Evolutionary conservation across 2,888 invertebrate genomes (phyloP), one percentile per base, ranked within the genome.

Genomic region (Entomobrya proxima): DNA sequence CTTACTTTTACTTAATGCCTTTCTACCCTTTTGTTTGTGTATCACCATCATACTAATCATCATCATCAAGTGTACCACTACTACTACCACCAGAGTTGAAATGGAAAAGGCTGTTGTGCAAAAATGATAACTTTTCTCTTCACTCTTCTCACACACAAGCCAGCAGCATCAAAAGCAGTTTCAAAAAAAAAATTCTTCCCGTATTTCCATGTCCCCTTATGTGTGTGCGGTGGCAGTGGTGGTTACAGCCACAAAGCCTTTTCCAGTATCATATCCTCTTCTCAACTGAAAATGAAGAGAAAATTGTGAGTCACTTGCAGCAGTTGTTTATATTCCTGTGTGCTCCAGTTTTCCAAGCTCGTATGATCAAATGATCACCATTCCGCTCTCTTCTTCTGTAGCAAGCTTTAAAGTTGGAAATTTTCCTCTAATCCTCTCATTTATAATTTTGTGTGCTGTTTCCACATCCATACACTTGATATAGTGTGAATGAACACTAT

Each of bases 371-470:
- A 40, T 21, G 11, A 21, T 40, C 37, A 67, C 61, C n/a, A 50
- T 18, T 24, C 77, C 37, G 61, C 58, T n/a, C 21, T 15, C 69
- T 21, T 13, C 47, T 30, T 52, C 55, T n/a, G 50, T 27, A 47
- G 30, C 24, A 32, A 21, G 58, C 52, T 69, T 44, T 44, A 72
- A 80, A 69, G 80, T 72, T 80, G 80, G 69, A 80, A 80, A 80
- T 55, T 80, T 80, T 80, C 55, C 69, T 47, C 47, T 82, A 82
- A 82, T 82, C 82, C 82, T 82, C 82, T 76, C 76, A 82, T 82
- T 82, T 82, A 82, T 81, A 67, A 67, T 67, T 55, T 76, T 76
- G 76, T 44, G 27, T 69, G 47, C 40, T 21, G 24, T 40, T 40
- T 72, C 72, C 13, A 18, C n/a, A 74, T 50, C n/a, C 21, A 40